These are phyloP conservation scores for Cheilinus undulatus DNA, from an alignment of 2,113 vertebrate species.

Conservation along the genomic window DNA sequence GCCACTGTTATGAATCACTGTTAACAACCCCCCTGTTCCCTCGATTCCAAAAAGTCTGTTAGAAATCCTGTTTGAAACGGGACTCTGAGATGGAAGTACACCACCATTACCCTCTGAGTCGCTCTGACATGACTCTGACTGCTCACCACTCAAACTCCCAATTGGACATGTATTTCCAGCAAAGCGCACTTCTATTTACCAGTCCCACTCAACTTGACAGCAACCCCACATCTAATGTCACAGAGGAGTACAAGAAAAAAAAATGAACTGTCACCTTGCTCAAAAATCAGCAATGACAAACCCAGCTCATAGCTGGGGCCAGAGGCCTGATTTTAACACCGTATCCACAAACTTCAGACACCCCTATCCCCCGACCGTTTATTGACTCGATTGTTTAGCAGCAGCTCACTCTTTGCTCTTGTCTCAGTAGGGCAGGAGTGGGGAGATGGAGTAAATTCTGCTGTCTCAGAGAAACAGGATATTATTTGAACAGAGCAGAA, in stretches of 20 bases:
- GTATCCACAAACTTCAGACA: slow-evolving; percentile 34
- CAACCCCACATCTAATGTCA: slow-evolving; percentile 35
- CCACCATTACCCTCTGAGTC: not conserved
- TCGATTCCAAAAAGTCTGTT: not conserved
- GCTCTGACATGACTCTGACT: not conserved
- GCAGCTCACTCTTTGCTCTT: slow-evolving; percentile 30
- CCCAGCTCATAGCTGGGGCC: not conserved
- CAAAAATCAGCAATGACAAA: slow-evolving; percentile 34
- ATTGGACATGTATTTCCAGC: slow-evolving; percentile 44
- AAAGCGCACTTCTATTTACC: slow-evolving; percentile 38
- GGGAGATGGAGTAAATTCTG: slow-evolving; percentile 50
- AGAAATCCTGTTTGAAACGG: not conserved
- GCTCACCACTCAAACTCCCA: slow-evolving; percentile 8
- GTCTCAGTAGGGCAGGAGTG: slow-evolving; percentile 45
- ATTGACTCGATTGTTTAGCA: slow-evolving; percentile 60
- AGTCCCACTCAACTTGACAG: slow-evolving; percentile 43
- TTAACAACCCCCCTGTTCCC: not conserved
- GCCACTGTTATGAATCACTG: too few relatives aligned
- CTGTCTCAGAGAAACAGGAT: slow-evolving; percentile 51
- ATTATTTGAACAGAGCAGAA: slow-evolving; percentile 59
- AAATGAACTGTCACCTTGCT: slow-evolving; percentile 26
- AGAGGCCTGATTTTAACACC: slow-evolving; percentile 21
- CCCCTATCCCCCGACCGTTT: slow-evolving; percentile 34
- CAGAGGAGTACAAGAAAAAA: slow-evolving; percentile 19
- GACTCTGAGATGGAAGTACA: not conserved